A percentile compares a stretch with the other conserved stretches of the same genome.
phyloP scores from a whole-genome alignment of 2,888 invertebrate genomes.

The Eupithecia pulchellata region DNA sequence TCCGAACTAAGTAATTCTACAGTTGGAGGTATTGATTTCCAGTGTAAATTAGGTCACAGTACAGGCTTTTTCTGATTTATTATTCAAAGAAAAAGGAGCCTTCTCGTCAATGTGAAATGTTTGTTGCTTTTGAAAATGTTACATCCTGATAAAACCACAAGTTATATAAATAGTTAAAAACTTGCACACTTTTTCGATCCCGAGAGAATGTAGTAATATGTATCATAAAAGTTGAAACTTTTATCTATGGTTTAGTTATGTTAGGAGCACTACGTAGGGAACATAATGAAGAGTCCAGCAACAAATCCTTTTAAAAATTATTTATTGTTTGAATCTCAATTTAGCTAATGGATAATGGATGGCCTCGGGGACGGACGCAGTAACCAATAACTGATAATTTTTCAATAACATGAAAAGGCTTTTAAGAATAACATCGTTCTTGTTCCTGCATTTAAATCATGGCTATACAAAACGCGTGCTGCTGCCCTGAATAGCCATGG shows the following conservation, averaged over 20 bases:
- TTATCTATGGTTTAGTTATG: neutral
- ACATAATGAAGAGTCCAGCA: neutral
- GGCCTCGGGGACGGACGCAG: conserved; percentile 25
- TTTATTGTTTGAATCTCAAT: conserved; percentile 10
- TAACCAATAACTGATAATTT: conserved; percentile 46
- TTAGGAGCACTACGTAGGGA: neutral
- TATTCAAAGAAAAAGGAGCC: conserved; percentile 52
- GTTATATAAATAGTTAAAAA: conserved; percentile 30
- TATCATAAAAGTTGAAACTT: neutral
- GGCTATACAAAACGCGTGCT: conserved; percentile 45
- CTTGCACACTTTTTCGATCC: conserved; percentile 13
- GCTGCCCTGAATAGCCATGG: conserved; percentile 62
- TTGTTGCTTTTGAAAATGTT: conserved; percentile 37
- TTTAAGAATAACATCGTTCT: conserved; percentile 40
- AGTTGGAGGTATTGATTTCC: conserved; percentile 50
- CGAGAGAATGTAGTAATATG: neutral
- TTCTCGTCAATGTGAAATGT: conserved; percentile 42
- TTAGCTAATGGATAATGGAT: conserved; percentile 17
- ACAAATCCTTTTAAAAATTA: conserved; percentile 8
- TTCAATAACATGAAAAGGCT: conserved; percentile 45
- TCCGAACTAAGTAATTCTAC: conserved; percentile 39
- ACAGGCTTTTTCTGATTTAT: conserved; percentile 54
- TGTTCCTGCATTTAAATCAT: conserved; percentile 39
- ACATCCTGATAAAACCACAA: conserved; percentile 41
- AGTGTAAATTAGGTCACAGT: conserved; percentile 54